A percentile compares a stretch with the other conserved stretches of the same genome.
Conservation (phyloP, 1,140 invertebrate species). For the Drosophila trapezifrons region DNA sequence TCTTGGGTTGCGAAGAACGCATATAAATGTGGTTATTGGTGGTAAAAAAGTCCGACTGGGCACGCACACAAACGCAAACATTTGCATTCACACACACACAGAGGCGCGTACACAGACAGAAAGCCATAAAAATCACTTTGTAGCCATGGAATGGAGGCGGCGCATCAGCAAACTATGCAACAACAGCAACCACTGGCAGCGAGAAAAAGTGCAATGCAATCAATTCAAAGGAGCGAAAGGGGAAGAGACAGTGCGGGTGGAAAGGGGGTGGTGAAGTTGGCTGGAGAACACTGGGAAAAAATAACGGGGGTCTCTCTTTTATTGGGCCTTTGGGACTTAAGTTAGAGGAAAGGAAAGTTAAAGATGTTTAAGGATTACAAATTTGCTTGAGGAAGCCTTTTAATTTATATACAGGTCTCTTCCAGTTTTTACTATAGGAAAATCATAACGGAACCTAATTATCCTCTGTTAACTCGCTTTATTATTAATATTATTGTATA, state of each 20-base stretch:
- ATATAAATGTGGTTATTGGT: too few relatives aligned
- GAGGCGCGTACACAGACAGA: slow-evolving; percentile 36
- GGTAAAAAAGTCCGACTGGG: too few relatives aligned
- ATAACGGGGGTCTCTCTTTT: too few relatives aligned
- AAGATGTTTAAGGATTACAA: too few relatives aligned
- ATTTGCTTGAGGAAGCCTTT: too few relatives aligned
- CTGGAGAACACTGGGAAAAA: slow-evolving; percentile 9
- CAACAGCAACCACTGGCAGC: slow-evolving; percentile 47
- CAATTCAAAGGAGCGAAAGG: slow-evolving; percentile 66
- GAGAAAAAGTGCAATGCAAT: slow-evolving; percentile 78
- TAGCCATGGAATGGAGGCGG: slow-evolving; percentile 73
- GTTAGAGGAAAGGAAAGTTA: too few relatives aligned
- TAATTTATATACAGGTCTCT: too few relatives aligned
- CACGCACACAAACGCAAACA: slow-evolving; percentile 45
- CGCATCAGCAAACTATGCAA: slow-evolving; percentile 78
- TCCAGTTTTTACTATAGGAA: too few relatives aligned
- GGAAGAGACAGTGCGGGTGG: background rate
- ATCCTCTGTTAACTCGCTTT: too few relatives aligned
- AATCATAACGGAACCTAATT: too few relatives aligned
- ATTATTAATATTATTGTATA: too few relatives aligned
- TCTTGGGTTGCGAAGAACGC: too few relatives aligned
- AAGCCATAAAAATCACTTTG: slow-evolving; percentile 82
- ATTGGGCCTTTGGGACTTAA: background rate
- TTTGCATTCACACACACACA: slow-evolving; percentile 58
- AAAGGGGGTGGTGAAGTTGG: background rate